Conservation (phyloP, 2,113 vertebrate species). For the Dicrurus megarhynchus region DNA sequence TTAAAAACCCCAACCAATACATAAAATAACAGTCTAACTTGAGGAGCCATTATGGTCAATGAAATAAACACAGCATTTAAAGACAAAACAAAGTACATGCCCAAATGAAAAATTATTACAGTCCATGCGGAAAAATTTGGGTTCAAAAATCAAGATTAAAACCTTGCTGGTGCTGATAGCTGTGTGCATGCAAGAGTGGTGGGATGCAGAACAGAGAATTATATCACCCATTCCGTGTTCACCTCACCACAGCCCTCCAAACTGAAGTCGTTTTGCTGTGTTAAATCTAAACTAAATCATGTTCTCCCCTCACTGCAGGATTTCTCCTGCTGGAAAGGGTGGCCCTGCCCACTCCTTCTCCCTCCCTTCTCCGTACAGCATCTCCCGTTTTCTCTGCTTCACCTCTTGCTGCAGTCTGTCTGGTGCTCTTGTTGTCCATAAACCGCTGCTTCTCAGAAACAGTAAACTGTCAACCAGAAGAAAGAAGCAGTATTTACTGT, state of each 20-base stretch:
- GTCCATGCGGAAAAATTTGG: neutral
- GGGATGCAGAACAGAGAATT: neutral
- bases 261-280: accelerated
- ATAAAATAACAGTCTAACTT: neutral
- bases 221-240: neutral
- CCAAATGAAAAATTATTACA: neutral
- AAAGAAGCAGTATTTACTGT: neutral
- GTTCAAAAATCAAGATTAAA: neutral
- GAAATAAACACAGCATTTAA: neutral
- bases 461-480: neutral
- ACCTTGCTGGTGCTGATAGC: neutral
- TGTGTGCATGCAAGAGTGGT: neutral
- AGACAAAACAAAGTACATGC: neutral
- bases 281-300: neutral
- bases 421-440: neutral
- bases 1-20: neutral
- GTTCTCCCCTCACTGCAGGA: neutral
- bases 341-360: neutral
- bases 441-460: neutral
- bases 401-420: neutral
- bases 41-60: neutral
- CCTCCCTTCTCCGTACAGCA: neutral
- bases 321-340: neutral
- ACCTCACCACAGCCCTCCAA: neutral
- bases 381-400: neutral